Evolutionary conservation across 2,797 vertebrate genomes (phyloP).

Genomic region (Alcedo quadribrachys): DNA sequence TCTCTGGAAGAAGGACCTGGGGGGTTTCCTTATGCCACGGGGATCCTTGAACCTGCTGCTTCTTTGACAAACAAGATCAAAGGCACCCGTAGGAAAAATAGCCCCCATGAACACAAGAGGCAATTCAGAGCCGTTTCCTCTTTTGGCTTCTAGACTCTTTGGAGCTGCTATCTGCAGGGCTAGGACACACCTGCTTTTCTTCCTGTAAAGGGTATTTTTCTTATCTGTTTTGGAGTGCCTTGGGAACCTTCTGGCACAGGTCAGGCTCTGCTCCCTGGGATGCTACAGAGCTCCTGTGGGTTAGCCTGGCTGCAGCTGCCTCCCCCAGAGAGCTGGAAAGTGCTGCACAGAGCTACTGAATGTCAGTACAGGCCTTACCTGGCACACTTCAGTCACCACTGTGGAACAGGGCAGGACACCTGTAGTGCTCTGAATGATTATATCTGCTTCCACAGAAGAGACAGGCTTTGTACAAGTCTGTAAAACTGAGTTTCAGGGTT

Average conservation of each 20-base stretch:
- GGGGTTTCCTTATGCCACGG: background rate
- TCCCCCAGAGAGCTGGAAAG: background rate
- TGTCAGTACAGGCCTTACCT: fast-evolving
- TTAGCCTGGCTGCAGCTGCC: background rate
- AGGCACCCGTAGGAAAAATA: background rate
- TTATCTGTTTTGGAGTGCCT: background rate
- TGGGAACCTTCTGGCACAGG: background rate
- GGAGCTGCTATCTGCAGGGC: background rate
- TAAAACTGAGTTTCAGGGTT: background rate
- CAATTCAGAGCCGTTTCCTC: background rate
- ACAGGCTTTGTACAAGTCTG: background rate
- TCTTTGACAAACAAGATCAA: background rate
- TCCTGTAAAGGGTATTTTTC: background rate
- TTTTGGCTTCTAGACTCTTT: background rate
- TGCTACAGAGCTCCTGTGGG: background rate
- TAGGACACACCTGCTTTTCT: background rate
- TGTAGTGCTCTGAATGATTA: background rate
- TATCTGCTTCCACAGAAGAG: background rate
- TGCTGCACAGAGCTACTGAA: background rate
- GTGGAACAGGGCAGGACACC: fast-evolving
- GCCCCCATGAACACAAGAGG: background rate
- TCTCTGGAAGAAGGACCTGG: background rate
- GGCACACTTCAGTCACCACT: background rate
- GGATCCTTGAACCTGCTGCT: background rate
- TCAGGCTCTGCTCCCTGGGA: background rate